These are phyloP conservation scores for Acropternis orthonyx DNA, from an alignment of 2,797 vertebrate genomes.

Conservation along the genomic window DNA sequence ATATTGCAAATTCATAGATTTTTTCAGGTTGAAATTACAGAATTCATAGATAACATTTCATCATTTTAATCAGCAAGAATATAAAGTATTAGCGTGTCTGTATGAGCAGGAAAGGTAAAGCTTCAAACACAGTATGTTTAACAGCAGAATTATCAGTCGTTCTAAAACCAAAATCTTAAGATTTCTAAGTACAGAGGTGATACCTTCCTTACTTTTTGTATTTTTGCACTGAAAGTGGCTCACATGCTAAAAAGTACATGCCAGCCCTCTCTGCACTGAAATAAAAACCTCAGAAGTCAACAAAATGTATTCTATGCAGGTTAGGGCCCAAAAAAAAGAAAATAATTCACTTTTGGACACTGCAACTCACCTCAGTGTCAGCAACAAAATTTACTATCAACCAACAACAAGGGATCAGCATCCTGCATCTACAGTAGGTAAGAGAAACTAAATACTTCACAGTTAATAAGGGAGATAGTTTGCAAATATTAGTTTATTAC, in stretches of 20 bases:
- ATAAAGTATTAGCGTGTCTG: not conserved
- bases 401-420: not conserved
- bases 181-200: not conserved
- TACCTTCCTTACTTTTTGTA: not conserved
- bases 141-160: not conserved
- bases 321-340: rapidly evolving
- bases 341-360: not conserved
- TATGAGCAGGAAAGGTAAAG: not conserved
- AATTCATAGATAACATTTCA: not conserved
- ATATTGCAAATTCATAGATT: not conserved
- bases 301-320: not conserved
- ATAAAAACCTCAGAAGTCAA: not conserved
- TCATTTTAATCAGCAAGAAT: not conserved
- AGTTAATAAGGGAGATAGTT: not conserved
- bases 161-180: not conserved
- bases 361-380: not conserved
- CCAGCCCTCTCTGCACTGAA: not conserved
- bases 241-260: not conserved
- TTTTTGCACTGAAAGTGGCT: not conserved
- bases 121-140: not conserved
- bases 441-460: not conserved
- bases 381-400: not conserved
- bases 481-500: not conserved
- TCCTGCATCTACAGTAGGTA: not conserved
- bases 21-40: not conserved